Percentiles rank a stretch among this genome's conserved stretches.
Evolutionary conservation across 2,888 invertebrate species (phyloP).

Genomic region (Amblyteles armatorius): DNA sequence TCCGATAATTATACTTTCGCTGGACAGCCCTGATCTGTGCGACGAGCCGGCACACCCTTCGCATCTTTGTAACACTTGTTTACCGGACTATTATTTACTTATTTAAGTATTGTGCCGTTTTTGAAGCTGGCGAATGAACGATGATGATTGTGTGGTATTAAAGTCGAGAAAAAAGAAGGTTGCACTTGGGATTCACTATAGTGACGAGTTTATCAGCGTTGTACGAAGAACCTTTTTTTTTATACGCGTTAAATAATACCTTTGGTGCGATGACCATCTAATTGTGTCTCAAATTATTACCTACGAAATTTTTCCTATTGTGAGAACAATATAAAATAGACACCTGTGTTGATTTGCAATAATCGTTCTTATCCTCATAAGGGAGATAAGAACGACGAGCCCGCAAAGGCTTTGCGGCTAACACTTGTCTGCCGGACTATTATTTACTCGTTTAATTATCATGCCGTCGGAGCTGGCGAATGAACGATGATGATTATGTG

Average conservation of each 20-base stretch:
- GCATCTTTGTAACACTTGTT: neutral
- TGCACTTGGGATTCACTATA: neutral
- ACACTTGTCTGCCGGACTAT: neutral
- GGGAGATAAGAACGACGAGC: neutral
- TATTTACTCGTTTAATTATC: constrained; percentile 9
- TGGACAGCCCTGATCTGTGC: neutral
- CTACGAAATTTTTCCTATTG: neutral
- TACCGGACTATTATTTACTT: neutral
- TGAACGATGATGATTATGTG: constrained; percentile 11
- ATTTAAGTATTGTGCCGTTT: neutral
- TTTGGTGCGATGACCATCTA: no score
- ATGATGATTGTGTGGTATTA: constrained; percentile 18
- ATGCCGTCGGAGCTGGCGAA: neutral
- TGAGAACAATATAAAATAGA: neutral
- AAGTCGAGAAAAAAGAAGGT: constrained; percentile 5
- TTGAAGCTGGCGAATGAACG: neutral
- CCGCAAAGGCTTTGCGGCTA: neutral
- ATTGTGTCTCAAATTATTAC: neutral
- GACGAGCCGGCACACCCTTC: neutral
- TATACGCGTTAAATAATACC: no score
- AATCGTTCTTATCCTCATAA: constrained; percentile 1
- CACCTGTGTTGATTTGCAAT: neutral
- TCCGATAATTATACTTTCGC: constrained; percentile 11
- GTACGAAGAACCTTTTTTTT: no score
- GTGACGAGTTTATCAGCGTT: neutral